Conservation (phyloP, 2,113 vertebrate species). For the Coracopsis vasa region DNA sequence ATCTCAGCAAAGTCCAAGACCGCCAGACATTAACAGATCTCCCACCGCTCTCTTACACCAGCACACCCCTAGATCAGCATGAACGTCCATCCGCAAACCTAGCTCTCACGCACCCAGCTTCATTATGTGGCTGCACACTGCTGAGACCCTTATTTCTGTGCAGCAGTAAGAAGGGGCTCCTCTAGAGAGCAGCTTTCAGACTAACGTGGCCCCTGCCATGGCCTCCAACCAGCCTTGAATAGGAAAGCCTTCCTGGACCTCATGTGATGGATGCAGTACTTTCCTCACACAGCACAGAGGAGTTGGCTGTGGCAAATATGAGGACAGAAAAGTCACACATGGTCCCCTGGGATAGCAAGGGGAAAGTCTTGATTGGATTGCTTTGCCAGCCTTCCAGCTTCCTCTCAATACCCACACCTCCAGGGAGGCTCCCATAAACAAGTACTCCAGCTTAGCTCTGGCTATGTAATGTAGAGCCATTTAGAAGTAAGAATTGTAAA, state of each 20-base stretch:
- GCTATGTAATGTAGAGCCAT: background rate
- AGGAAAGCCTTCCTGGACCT: background rate
- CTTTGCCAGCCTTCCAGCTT: background rate
- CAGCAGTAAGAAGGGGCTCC: background rate
- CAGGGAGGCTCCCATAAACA: background rate
- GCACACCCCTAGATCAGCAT: background rate
- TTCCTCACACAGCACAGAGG: background rate
- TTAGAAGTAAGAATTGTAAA: background rate
- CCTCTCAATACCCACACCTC: background rate
- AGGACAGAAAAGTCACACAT: background rate
- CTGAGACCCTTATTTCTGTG: background rate
- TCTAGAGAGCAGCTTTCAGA: background rate
- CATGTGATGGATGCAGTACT: background rate
- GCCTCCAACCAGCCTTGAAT: background rate
- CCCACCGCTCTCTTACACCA: background rate
- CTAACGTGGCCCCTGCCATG: fast-evolving
- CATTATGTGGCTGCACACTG: background rate
- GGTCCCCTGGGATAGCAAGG: background rate
- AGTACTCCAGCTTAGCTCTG: background rate
- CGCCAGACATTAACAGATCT: background rate
- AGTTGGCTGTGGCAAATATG: background rate
- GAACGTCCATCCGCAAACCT: background rate
- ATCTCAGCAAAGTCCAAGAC: background rate
- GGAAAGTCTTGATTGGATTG: background rate
- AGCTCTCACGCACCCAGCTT: background rate